Conservation (phyloP, 1,140 invertebrate genomes). For the Stratiolaelaps scimitus region DNA sequence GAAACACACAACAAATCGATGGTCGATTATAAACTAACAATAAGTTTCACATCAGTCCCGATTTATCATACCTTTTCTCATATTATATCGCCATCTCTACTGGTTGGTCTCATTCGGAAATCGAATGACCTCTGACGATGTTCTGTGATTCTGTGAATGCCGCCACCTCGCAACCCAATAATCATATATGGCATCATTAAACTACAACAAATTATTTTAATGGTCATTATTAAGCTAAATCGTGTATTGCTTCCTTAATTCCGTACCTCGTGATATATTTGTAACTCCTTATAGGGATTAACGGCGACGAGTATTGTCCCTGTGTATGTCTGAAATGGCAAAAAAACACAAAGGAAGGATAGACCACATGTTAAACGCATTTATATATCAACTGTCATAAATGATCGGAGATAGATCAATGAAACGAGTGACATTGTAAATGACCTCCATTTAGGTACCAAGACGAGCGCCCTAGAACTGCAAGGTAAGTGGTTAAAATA, state of each 20-base stretch:
- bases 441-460: no score
- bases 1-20: slow-evolving; percentile 39
- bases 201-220: slow-evolving; percentile 13
- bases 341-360: slow-evolving; percentile 45
- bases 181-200: no score
- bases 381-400: no score
- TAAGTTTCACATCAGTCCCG: not conserved
- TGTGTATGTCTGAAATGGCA: slow-evolving; percentile 44
- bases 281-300: slow-evolving; percentile 85
- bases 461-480: no score
- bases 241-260: not conserved
- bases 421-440: no score
- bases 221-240: not conserved
- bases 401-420: no score
- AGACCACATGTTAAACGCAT: slow-evolving; percentile 26
- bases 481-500: no score
- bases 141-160: not conserved
- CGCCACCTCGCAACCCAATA: not conserved
- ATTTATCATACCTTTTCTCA: not conserved
- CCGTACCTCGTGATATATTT: slow-evolving; percentile 80
- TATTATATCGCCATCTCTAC: no score
- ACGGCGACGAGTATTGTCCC: slow-evolving; percentile 89
- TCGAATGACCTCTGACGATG: not conserved
- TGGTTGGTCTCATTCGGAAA: no score
- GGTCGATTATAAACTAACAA: not conserved